Evolutionary conservation across 1,140 invertebrate species (phyloP).

Genomic region (Drosophila persimilis): DNA sequence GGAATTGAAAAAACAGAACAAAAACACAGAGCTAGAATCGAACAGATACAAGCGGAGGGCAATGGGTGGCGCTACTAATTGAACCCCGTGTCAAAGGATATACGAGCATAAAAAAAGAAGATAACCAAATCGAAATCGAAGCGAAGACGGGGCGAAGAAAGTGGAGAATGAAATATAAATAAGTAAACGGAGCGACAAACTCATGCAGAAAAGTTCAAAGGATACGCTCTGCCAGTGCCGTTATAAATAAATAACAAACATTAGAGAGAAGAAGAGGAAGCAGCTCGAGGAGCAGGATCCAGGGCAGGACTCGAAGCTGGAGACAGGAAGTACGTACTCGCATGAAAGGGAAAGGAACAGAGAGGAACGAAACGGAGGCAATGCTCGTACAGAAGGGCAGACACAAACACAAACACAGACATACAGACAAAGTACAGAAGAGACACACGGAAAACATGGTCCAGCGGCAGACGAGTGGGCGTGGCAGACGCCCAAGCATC

Average conservation of each 20-base stretch:
- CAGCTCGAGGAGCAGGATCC: slow-evolving; percentile 1
- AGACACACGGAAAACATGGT: slow-evolving; percentile 47
- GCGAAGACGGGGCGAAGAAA: slow-evolving; percentile 15
- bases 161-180: slow-evolving; percentile 30
- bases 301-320: slow-evolving; percentile 7
- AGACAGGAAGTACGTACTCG: slow-evolving; percentile 33
- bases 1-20: slow-evolving; percentile 30
- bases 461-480: slow-evolving; percentile 48
- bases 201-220: slow-evolving; percentile 78
- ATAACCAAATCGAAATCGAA: slow-evolving; percentile 10
- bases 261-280: slow-evolving; percentile 52
- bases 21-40: slow-evolving; percentile 47
- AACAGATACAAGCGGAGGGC: slow-evolving; percentile 26
- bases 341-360: slow-evolving; percentile 45
- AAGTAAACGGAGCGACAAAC: slow-evolving; percentile 69
- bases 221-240: slow-evolving; percentile 67
- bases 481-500: slow-evolving; percentile 48
- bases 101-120: slow-evolving; percentile 10
- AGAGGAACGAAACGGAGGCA: slow-evolving; percentile 19
- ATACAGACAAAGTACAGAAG: slow-evolving; percentile 3
- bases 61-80: slow-evolving; percentile 67
- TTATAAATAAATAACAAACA: slow-evolving; percentile 81
- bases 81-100: slow-evolving; percentile 66
- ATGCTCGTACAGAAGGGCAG: slow-evolving; percentile 14
- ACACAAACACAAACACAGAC: slow-evolving; percentile 15